Conservation (phyloP, 1,140 invertebrate species). For the Zaprionus davidi region DNA sequence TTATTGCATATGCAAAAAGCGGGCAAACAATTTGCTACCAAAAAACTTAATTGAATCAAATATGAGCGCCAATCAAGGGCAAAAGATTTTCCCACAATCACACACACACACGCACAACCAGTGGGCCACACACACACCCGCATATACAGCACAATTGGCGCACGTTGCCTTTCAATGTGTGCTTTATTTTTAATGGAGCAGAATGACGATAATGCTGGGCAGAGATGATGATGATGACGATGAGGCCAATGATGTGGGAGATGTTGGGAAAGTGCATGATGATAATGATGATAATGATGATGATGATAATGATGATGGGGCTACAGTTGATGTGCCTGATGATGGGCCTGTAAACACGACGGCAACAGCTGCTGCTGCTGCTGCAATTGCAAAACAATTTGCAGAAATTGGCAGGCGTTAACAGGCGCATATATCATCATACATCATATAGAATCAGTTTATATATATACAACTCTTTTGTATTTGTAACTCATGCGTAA, state of each 20-base stretch:
- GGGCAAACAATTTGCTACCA: slow-evolving; percentile 30
- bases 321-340: not conserved
- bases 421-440: not conserved
- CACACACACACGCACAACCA: slow-evolving; percentile 4
- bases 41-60: slow-evolving; percentile 62
- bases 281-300: not conserved
- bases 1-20: slow-evolving; percentile 25
- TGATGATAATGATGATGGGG: slow-evolving; percentile 8
- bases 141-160: slow-evolving; percentile 54
- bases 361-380: slow-evolving; percentile 10
- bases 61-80: slow-evolving; percentile 65
- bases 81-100: slow-evolving; percentile 48
- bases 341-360: slow-evolving; percentile 24
- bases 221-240: slow-evolving; percentile 33
- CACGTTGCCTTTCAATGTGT: slow-evolving; percentile 67
- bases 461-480: not conserved
- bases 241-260: not conserved
- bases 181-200: slow-evolving; percentile 55
- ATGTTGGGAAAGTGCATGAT: not conserved
- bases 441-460: not conserved
- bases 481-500: slow-evolving; percentile 2
- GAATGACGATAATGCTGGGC: slow-evolving; percentile 13
- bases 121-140: not conserved
- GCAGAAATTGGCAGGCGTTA: slow-evolving; percentile 17
- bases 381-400: slow-evolving; percentile 25